Percentiles rank a stretch among this genome's conserved stretches.
These are phyloP conservation scores for Dreissena polymorpha DNA, from an alignment of 1,140 invertebrate species.

Conservation along the genomic window DNA sequence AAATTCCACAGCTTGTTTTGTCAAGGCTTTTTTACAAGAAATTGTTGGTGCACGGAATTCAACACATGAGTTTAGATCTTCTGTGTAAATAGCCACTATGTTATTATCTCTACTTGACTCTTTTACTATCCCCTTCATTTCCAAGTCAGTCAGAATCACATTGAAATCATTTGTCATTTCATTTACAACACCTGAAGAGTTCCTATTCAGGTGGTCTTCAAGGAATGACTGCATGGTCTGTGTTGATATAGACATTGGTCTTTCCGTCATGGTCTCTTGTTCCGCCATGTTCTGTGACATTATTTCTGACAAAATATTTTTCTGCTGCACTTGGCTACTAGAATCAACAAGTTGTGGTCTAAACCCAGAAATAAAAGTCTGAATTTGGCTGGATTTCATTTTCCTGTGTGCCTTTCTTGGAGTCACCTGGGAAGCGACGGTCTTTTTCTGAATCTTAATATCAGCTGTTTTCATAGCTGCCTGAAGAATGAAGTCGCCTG, in stretches of 20 bases:
- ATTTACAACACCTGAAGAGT: neutral
- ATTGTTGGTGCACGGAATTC: neutral
- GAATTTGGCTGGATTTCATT: slow-evolving; percentile 10
- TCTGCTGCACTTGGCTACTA: slow-evolving; percentile 44
- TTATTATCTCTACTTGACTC: neutral
- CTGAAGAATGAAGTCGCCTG: slow-evolving; percentile 42
- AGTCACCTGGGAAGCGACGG: slow-evolving; percentile 44
- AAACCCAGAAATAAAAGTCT: slow-evolving; percentile 10
- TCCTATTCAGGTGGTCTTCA: neutral
- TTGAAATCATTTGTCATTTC: neutral
- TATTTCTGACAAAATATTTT: slow-evolving; percentile 39
- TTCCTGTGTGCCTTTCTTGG: slow-evolving; percentile 27
- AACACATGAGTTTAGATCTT: neutral
- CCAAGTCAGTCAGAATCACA: too few species aligned
- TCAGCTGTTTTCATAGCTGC: slow-evolving; percentile 36
- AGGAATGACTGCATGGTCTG: slow-evolving; percentile 52
- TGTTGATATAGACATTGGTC: slow-evolving; percentile 30
- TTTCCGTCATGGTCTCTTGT: slow-evolving; percentile 40
- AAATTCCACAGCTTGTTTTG: neutral
- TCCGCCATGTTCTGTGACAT: slow-evolving; percentile 43
- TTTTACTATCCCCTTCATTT: neutral
- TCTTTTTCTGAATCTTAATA: slow-evolving; percentile 39
- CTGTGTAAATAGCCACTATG: neutral
- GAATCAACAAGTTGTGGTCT: slow-evolving; percentile 45
- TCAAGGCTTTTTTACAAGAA: neutral